These are phyloP conservation scores for Eudyptes chrysolophus DNA, from an alignment of 2,113 vertebrate genomes.

Conservation along the genomic window DNA sequence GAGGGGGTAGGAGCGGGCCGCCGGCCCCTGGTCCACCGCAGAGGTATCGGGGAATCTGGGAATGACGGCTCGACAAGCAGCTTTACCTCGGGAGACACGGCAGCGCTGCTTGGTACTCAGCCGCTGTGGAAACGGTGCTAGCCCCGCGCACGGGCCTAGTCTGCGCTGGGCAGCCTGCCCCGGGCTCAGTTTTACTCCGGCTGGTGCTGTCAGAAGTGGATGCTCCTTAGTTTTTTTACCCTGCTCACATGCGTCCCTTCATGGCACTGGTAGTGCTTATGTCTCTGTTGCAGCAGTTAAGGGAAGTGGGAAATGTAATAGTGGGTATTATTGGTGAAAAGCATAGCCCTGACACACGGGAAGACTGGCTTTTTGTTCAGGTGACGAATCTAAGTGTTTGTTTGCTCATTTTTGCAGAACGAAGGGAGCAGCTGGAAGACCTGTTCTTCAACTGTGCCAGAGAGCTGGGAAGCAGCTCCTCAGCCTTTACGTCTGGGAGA, in stretches of 20 bases:
- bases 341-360: rapidly evolving
- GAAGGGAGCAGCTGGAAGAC: not conserved
- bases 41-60: too few relatives aligned
- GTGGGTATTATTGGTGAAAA: not conserved
- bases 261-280: rapidly evolving
- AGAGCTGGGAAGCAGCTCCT: not conserved
- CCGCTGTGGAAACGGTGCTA: not conserved
- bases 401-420: not conserved
- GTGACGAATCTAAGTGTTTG: rapidly evolving
- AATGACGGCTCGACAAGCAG: rapidly evolving
- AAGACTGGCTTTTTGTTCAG: too few relatives aligned
- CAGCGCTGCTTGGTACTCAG: too few relatives aligned
- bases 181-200: too few relatives aligned
- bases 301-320: rapidly evolving
- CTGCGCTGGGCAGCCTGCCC: not conserved
- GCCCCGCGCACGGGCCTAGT: too few relatives aligned
- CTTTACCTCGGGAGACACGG: not conserved
- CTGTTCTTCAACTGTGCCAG: rapidly evolving
- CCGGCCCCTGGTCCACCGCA: not conserved
- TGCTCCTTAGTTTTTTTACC: rapidly evolving
- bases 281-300: rapidly evolving
- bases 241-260: not conserved
- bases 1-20: too few relatives aligned
- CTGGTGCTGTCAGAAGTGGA: not conserved
- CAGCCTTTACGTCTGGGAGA: rapidly evolving